These are phyloP conservation scores for Myanophis thanlyinensis DNA, from an alignment of 2,113 vertebrate genomes.

Conservation along the genomic window DNA sequence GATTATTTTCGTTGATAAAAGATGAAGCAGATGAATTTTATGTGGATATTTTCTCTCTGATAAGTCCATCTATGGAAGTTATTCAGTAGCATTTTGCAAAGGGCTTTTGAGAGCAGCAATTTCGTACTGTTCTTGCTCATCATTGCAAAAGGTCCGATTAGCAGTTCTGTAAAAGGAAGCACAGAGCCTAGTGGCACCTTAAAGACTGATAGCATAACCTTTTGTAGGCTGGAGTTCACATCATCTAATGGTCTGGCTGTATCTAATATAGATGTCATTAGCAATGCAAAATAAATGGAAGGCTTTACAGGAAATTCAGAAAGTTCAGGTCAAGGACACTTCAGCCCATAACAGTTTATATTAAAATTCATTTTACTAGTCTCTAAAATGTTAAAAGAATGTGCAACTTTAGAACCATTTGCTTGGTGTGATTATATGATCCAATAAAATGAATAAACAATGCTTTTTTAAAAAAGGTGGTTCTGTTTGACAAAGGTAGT, in stretches of 20 bases:
- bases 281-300: neutral
- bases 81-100: neutral
- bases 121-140: neutral
- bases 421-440: neutral
- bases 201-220: neutral
- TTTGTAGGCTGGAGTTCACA: neutral
- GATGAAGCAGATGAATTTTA: neutral
- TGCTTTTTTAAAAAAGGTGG: neutral
- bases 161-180: neutral
- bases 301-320: neutral
- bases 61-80: neutral
- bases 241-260: neutral
- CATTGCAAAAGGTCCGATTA: neutral
- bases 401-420: neutral
- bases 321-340: neutral
- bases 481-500: neutral
- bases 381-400: neutral
- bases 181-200: neutral
- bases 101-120: neutral
- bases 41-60: neutral
- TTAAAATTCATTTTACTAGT: neutral
- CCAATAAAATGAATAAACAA: neutral
- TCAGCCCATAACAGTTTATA: neutral
- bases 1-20: neutral
- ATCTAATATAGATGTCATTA: neutral